Base-by-base conservation (phyloP, 2,888 invertebrate genomes). In the Cryptus viduatorius region DNA sequence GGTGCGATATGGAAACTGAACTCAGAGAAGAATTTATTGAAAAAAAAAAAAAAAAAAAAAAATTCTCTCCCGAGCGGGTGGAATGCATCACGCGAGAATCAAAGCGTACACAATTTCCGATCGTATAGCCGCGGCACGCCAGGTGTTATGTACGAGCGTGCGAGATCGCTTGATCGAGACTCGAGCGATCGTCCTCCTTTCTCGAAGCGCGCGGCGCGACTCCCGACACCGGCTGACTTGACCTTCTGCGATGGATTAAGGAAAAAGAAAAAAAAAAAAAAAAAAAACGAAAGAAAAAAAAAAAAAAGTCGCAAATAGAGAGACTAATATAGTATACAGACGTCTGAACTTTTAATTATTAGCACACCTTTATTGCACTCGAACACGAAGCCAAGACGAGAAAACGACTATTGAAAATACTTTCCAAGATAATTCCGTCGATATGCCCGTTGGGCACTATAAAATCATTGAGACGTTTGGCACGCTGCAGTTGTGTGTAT, bases 151-250 rank as follows among this genome's bases (percentile, higher is more conserved):
- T 44, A 67, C 50, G 37, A 37, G 16, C 50, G 69, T 31, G 50
- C 31, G 69, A 16, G 69, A 50, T 53, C 71, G 56, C 12, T 71
- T 53, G 50, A 31, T 69, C 69, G 69, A n/a, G 69, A 53, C 48
- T 31, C 37, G 37, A 53, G 50, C 56, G 82, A 75, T 88, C 83
- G 83, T 87, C 80, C 88, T 87, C 85, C 86, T 86, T 89, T 89
- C 85, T 64, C 79, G 72, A 46, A 61, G 71, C 37, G 37, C 37
- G 37, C 71, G 14, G 46, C 68, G 46, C 48, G 37, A 69, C 69
- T 69, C 67, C 56, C 56, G 71, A 65, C 65, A 64, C 65, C 37
- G 37, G 37, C 37, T 64, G 46, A 37, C 31, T 48, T 82, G 84
- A 88, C 84, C 87, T 88, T 86, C 87, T 86, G 78, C 42, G 67